Evolutionary conservation across 1,140 invertebrate genomes (phyloP).

Genomic region (Sesamia nonagrioides): DNA sequence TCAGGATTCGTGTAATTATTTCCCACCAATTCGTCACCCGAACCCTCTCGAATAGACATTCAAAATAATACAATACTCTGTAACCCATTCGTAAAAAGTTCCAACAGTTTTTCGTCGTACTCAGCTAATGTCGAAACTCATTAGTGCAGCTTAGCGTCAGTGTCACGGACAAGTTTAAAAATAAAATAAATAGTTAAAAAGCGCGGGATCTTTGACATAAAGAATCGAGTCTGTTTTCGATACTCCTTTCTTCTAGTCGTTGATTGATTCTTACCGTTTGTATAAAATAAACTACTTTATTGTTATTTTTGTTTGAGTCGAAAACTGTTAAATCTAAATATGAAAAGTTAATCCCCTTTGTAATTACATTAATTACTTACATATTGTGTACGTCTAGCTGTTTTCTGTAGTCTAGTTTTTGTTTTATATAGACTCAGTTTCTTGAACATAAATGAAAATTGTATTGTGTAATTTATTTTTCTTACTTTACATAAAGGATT

Average conservation of each 20-base stretch:
- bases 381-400: constrained; percentile 14
- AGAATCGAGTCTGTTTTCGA: constrained; percentile 72
- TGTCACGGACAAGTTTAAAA: constrained; percentile 84
- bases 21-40: constrained; percentile 41
- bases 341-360: constrained; percentile 8
- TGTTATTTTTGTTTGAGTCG: constrained; percentile 33
- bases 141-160: constrained; percentile 84
- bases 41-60: constrained; percentile 42
- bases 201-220: constrained; percentile 76
- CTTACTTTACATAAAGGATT: too few relatives aligned
- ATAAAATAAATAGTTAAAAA: constrained; percentile 74
- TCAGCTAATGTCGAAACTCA: constrained; percentile 85
- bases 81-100: constrained; percentile 79
- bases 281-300: constrained; percentile 60
- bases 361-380: constrained; percentile 27
- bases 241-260: constrained; percentile 61
- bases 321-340: not conserved
- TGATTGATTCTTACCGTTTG: constrained; percentile 75
- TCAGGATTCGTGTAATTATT: constrained; percentile 47
- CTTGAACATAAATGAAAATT: constrained; percentile 3
- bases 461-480: not conserved
- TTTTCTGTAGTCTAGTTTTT: constrained; percentile 31
- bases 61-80: constrained; percentile 52
- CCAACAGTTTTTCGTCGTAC: constrained; percentile 67
- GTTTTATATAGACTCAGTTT: constrained; percentile 1